Conservation (phyloP, 2,888 invertebrate species). For the Sepioteuthis lessoniana region DNA sequence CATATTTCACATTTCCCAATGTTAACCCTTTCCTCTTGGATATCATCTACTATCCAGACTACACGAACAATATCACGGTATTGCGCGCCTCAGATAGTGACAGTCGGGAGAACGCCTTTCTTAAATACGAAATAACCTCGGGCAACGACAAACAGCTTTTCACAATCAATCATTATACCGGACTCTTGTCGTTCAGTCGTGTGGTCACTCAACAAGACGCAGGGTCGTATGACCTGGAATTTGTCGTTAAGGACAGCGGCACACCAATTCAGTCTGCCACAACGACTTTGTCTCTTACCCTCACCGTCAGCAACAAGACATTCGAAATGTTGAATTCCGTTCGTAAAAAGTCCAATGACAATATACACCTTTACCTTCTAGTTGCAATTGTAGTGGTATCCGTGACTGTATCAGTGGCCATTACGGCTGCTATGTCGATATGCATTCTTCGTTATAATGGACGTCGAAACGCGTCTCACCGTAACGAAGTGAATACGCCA, state of each 20-base stretch:
- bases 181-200: neutral
- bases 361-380: neutral
- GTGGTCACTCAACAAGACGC: neutral
- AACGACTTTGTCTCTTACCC: neutral
- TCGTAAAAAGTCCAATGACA: neutral
- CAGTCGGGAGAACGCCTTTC: conserved; percentile 33
- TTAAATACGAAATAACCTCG: neutral
- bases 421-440: neutral
- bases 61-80: neutral
- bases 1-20: neutral
- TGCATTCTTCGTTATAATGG: neutral
- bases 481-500: neutral
- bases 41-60: neutral
- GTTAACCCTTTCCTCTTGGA: neutral
- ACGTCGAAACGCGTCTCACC: conserved; percentile 15
- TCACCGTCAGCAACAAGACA: neutral
- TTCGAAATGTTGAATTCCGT: neutral
- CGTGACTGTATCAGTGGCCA: neutral
- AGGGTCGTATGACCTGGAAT: conserved; percentile 11
- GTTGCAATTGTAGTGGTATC: neutral
- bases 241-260: neutral
- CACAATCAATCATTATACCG: neutral
- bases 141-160: conserved; percentile 11
- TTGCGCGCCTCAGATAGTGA: neutral
- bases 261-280: neutral